Conservation (phyloP, 2,797 vertebrate genomes). For the Hipposideros larvatus region DNA sequence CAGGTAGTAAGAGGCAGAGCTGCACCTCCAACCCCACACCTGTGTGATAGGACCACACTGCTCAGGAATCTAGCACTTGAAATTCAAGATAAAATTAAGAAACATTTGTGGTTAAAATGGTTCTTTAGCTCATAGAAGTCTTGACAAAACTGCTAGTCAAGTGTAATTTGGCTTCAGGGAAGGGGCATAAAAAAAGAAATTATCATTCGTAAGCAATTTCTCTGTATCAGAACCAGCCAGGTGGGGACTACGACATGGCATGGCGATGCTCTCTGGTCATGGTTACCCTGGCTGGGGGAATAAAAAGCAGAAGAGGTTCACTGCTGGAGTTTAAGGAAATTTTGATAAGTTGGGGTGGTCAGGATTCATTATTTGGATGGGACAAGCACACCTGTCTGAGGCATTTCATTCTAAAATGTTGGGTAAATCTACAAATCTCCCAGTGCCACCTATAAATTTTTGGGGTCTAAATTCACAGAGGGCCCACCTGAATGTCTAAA, state of each 20-base stretch:
- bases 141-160: neutral
- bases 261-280: neutral
- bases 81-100: neutral
- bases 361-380: neutral
- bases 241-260: neutral
- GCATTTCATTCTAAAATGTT: neutral
- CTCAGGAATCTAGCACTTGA: neutral
- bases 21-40: neutral
- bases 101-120: neutral
- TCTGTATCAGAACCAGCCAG: neutral
- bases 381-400: neutral
- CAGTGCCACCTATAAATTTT: neutral
- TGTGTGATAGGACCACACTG: neutral
- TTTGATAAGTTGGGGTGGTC: neutral
- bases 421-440: neutral
- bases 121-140: neutral
- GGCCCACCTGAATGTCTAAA: neutral
- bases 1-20: neutral
- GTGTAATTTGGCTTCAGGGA: neutral
- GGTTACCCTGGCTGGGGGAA: neutral
- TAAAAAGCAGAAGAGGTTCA: neutral
- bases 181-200: neutral
- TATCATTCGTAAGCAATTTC: neutral
- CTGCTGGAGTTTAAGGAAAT: neutral
- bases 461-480: neutral